A percentile compares a stretch with the other conserved stretches of the same genome.
Conservation (phyloP, 2,888 invertebrate species). For the Aspidiotus rigidus region DNA sequence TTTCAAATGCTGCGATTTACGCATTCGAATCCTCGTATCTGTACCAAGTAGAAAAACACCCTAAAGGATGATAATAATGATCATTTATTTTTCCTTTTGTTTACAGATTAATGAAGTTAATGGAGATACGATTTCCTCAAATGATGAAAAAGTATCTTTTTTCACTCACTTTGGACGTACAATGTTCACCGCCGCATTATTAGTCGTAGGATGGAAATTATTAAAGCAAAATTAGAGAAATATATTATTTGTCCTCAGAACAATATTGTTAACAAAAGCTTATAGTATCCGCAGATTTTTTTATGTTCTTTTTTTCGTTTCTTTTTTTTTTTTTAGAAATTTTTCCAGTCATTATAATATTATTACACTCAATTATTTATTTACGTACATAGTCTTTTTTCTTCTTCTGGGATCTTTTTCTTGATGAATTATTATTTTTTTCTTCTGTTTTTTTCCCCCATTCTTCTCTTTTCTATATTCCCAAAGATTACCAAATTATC, state of each 20-base stretch:
- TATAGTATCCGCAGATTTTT: background rate
- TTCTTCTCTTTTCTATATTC: slow-evolving; percentile 9
- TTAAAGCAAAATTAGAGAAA: slow-evolving; percentile 20
- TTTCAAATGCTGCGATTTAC: too few species aligned
- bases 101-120: background rate
- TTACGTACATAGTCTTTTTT: too few species aligned
- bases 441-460: background rate
- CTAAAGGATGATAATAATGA: too few species aligned
- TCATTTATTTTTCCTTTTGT: too few species aligned
- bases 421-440: background rate
- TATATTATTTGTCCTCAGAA: too few species aligned
- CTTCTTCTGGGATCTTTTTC: too few species aligned
- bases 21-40: too few species aligned
- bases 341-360: slow-evolving; percentile 3
- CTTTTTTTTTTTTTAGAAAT: background rate
- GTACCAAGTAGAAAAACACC: too few species aligned
- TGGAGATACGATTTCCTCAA: background rate
- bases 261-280: too few species aligned
- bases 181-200: slow-evolving; percentile 20
- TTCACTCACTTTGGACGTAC: slow-evolving; percentile 26
- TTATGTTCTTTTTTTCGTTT: slow-evolving; percentile 6
- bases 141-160: background rate
- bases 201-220: slow-evolving; percentile 28
- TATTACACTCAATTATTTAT: too few species aligned
- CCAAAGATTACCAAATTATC: slow-evolving; percentile 32